phyloP scores from a whole-genome alignment of 2,888 invertebrate genomes.

The Leptopilina syphax region DNA sequence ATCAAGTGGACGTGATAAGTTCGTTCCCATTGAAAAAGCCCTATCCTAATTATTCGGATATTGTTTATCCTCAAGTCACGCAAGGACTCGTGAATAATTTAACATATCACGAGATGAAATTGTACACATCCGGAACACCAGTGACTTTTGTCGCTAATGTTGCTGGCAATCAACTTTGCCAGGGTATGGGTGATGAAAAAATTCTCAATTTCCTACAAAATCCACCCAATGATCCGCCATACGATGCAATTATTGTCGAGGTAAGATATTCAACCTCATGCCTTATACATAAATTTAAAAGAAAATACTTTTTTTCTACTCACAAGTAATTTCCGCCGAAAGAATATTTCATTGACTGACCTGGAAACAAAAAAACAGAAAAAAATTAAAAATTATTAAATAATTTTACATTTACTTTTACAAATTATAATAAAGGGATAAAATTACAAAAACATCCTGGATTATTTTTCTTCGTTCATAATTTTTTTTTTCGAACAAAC shows the following conservation, averaged over 20 bases:
- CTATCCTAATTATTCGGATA: constrained; percentile 73
- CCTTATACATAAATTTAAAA: too few species aligned
- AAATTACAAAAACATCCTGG: too few species aligned
- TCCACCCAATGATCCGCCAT: constrained; percentile 67
- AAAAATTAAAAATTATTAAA: too few species aligned
- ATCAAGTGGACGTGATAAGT: constrained; percentile 76
- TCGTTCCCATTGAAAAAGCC: constrained; percentile 71
- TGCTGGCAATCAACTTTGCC: constrained; percentile 60
- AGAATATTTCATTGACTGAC: too few species aligned
- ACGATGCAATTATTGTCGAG: constrained; percentile 66
- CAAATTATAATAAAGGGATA: too few species aligned
- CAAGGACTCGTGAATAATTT: constrained; percentile 63
- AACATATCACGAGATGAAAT: constrained; percentile 50
- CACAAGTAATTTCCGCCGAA: too few species aligned
- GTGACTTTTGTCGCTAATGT: constrained; percentile 42
- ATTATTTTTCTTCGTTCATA: too few species aligned
- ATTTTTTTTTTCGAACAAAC: too few species aligned
- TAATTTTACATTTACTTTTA: too few species aligned
- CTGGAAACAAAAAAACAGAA: too few species aligned
- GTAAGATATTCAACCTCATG: constrained; percentile 49
- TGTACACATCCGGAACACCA: constrained; percentile 21
- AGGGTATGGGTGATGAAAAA: constrained; percentile 56
- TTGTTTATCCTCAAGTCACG: constrained; percentile 55
- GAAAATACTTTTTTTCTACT: too few species aligned
- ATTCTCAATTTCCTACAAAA: constrained; percentile 59